A percentile compares a stretch with the other conserved stretches of the same genome.
These are phyloP conservation scores for Meloidogyne exigua DNA, from an alignment of 1,140 invertebrate genomes.

Conservation along the genomic window DNA sequence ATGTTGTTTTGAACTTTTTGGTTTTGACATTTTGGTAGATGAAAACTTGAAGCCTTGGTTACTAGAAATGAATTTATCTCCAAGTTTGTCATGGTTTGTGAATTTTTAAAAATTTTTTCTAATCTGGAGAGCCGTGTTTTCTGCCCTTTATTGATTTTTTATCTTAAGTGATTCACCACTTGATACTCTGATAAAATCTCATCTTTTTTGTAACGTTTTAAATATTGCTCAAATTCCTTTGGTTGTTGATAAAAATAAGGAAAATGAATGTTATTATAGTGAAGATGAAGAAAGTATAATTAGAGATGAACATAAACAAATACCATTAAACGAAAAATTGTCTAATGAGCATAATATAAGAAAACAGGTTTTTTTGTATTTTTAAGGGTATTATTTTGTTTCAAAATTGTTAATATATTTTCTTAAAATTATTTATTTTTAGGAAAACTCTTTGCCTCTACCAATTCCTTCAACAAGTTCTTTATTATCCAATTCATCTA, in stretches of 20 bases:
- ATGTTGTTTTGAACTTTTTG: constrained; percentile 81
- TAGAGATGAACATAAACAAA: background rate
- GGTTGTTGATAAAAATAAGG: constrained; percentile 37
- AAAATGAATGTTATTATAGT: constrained; percentile 34
- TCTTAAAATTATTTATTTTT: background rate
- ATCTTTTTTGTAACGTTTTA: constrained; percentile 67
- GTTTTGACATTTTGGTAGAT: constrained; percentile 91
- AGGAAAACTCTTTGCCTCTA: background rate
- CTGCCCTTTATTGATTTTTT: background rate
- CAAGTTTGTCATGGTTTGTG: constrained; percentile 71
- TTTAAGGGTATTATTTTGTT: too few species aligned
- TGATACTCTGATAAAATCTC: constrained; percentile 67
- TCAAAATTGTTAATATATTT: too few species aligned
- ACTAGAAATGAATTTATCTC: constrained; percentile 85
- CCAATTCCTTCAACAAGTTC: background rate
- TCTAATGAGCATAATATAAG: background rate
- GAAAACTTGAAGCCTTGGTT: constrained; percentile 86
- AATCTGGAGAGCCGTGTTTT: too few species aligned
- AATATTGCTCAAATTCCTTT: constrained; percentile 65
- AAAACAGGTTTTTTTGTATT: too few species aligned
- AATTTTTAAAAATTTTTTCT: constrained; percentile 7
- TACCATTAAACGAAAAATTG: background rate
- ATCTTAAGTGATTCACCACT: constrained; percentile 66
- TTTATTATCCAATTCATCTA: background rate
- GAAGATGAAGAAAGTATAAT: constrained; percentile 1